Percentiles rank a stretch among this genome's conserved stretches.
Evolutionary conservation across 2,888 invertebrate species (phyloP).

Genomic region (Ochropleura plecta): DNA sequence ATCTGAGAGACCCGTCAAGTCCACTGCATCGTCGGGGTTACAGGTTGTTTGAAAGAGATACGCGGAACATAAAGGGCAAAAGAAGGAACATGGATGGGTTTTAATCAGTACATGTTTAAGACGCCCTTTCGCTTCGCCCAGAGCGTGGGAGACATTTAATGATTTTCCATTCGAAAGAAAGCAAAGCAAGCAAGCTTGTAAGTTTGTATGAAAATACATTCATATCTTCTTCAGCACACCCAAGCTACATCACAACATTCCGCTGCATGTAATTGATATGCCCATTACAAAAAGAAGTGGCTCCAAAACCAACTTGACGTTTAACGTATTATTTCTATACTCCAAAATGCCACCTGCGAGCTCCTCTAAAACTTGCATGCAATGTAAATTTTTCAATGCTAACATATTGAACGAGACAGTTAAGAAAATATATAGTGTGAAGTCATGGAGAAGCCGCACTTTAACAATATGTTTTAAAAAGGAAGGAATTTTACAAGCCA

Average conservation of each 20-base stretch:
- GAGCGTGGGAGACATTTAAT: no score
- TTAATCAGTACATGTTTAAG: no score
- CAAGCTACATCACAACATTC: not conserved
- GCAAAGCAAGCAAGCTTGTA: no score
- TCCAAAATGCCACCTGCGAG: conserved; percentile 35
- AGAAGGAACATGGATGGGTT: no score
- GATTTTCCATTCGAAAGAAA: no score
- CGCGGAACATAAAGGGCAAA: no score
- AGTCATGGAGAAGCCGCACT: conserved; percentile 39
- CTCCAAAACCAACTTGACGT: conserved; percentile 47
- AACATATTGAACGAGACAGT: conserved; percentile 62
- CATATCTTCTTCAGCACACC: no score
- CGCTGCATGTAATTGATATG: conserved; percentile 51
- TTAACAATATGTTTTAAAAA: conserved; percentile 40
- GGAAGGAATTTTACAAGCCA: conserved; percentile 31
- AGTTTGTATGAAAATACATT: not conserved
- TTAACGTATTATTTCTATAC: conserved; percentile 53
- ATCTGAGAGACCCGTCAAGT: no score
- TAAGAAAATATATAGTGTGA: conserved; percentile 57
- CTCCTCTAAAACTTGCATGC: conserved; percentile 47
- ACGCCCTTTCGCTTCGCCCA: no score
- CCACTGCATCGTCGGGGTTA: no score
- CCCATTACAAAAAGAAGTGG: conserved; percentile 28
- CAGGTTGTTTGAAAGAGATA: no score
- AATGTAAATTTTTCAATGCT: conserved; percentile 60